phyloP scores from a whole-genome alignment of 2,888 invertebrate genomes.

The Rhabditoides inermis region DNA sequence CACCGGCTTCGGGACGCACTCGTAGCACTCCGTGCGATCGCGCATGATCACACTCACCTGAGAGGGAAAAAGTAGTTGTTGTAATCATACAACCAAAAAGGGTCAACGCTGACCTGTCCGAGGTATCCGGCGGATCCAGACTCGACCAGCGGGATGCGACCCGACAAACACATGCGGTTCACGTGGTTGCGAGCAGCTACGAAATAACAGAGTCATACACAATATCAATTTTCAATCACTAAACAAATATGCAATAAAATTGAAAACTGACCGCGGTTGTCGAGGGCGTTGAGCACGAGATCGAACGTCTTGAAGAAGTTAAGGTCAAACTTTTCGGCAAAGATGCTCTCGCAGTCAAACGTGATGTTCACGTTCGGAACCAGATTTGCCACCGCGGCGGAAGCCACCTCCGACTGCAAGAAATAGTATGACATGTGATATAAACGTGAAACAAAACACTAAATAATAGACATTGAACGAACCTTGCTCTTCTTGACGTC shows the following conservation, averaged over 20 bases:
- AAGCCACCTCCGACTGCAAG: slow-evolving; percentile 60
- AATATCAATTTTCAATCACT: too few species aligned
- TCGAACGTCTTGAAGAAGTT: slow-evolving; percentile 83
- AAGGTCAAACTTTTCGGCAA: slow-evolving; percentile 64
- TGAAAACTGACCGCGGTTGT: slow-evolving; percentile 65
- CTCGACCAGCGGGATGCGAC: slow-evolving; percentile 84
- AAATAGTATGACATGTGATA: background rate
- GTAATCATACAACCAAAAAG: background rate
- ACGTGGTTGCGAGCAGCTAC: slow-evolving; percentile 88
- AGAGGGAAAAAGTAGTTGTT: background rate
- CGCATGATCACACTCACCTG: slow-evolving; percentile 58
- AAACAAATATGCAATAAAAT: slow-evolving; percentile 2
- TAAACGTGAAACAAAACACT: background rate
- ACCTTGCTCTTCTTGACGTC: slow-evolving; percentile 95
- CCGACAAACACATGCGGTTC: slow-evolving; percentile 93
- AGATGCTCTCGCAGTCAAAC: slow-evolving; percentile 73
- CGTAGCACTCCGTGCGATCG: slow-evolving; percentile 86
- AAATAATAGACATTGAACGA: background rate
- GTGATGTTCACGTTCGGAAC: slow-evolving; percentile 60
- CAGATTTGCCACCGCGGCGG: slow-evolving; percentile 35
- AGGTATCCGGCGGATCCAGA: slow-evolving; percentile 94
- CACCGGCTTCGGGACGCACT: slow-evolving; percentile 70
- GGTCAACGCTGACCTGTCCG: slow-evolving; percentile 72
- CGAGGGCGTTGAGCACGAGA: slow-evolving; percentile 88
- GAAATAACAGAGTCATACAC: slow-evolving; percentile 8